Evolutionary conservation across 2,113 vertebrate genomes (phyloP).

Genomic region (Crotalus horridus): DNA sequence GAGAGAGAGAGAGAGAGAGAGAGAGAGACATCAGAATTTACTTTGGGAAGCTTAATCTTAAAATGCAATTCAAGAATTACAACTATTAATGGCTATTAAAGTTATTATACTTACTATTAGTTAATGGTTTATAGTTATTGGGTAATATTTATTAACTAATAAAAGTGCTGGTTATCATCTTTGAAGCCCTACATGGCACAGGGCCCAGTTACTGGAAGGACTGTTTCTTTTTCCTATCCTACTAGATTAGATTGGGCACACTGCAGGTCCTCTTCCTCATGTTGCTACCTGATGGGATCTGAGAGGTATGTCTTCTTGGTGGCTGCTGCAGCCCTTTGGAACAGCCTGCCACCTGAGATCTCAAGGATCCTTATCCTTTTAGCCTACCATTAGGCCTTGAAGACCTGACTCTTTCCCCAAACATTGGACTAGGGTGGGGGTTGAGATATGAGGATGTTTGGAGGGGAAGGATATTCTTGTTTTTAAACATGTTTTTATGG

Average conservation of each 20-base stretch:
- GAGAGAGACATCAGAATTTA: background rate
- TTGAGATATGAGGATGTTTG: background rate
- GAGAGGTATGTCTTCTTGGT: background rate
- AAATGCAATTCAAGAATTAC: background rate
- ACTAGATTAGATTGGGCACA: background rate
- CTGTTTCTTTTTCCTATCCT: background rate
- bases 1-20: background rate
- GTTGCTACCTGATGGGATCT: background rate
- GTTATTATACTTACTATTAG: background rate
- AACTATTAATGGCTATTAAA: background rate
- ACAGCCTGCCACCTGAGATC: background rate
- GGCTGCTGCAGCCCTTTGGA: background rate
- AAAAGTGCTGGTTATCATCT: background rate
- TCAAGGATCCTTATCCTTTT: background rate
- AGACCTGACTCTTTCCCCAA: background rate
- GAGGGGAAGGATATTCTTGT: background rate
- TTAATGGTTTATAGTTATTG: background rate
- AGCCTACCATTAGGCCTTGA: background rate
- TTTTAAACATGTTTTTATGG: background rate
- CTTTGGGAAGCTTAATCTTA: background rate
- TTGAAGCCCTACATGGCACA: background rate
- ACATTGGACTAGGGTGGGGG: background rate
- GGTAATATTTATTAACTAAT: background rate
- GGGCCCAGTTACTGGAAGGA: background rate
- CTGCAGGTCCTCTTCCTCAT: background rate